Base-by-base conservation (phyloP, 2,797 vertebrate species). In the Urocyon cinereoargenteus region DNA sequence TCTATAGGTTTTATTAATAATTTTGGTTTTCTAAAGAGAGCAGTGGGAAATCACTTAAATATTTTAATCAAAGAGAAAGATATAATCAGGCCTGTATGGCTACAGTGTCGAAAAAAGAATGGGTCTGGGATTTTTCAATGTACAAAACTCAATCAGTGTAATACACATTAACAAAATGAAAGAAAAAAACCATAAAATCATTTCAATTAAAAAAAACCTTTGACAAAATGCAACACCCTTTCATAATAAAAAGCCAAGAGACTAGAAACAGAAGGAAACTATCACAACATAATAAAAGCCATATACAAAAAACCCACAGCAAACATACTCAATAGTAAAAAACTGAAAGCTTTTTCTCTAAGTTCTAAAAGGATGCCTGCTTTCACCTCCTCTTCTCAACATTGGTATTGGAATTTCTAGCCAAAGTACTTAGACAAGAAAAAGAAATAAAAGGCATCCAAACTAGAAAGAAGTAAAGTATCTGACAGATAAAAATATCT, bases 61-160 rank as follows among this genome's bases (percentile, higher is more conserved):
- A 3, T 85, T 85, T 94, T 77, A 86, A 79, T 78, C 51, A 70
- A 64, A 83, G 36, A 49, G n/a, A 85, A 90, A 86, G 36, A 85
- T 28, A n/a, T 55, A 22, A 64, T 73, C 45, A 57, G 24, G 83
- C 45, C 45, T 94, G 68, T 22, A 77, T 24, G 36, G 18, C 34
- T 83, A 77, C 51, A 66, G 16, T 36, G 2, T 77, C 21, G 10
- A 51, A 45, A 16, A 45, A 78, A 85, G 53, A 90, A 78, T n/a
- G 40, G n/a, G 85, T 70, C 31, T 61, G 53, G 40, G 53, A 83
- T 91, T 55, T 31, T 34, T 91, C 53, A 72, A 91, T 15, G 59
- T 34, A 82, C 4, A 91, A n/a, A 91, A 90, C 77, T 90, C 31
- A 53, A 49, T 82, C 53, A 45, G 70, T 24, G 9, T 59, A 70